Evolutionary conservation across 92 coral and sea anemone species (phyloP).

Genomic region (Phenganax stokvisi): DNA sequence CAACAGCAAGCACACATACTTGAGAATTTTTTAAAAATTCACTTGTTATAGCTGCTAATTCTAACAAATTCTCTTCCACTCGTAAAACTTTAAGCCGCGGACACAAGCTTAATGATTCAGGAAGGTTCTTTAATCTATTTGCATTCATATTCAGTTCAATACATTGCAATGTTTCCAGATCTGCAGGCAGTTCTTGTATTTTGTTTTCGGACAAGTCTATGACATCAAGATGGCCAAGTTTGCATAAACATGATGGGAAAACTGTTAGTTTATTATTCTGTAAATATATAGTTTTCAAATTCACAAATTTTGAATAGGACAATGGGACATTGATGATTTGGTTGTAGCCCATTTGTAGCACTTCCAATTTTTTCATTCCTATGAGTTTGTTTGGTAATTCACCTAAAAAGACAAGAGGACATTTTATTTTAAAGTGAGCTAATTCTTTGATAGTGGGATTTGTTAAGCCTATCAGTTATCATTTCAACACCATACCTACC

Average conservation of each 20-base stretch:
- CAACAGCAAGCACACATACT: constrained; percentile 68
- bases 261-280: constrained; percentile 67
- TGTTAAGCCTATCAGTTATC: neutral
- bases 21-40: constrained; percentile 71
- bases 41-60: constrained; percentile 59
- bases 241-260: constrained; percentile 71
- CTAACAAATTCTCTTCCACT: constrained; percentile 75
- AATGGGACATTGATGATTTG: constrained; percentile 57
- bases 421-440: neutral
- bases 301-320: constrained; percentile 57
- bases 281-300: constrained; percentile 65
- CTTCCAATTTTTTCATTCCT: constrained; percentile 71
- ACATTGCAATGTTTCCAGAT: constrained; percentile 69
- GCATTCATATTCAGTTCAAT: constrained; percentile 78
- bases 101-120: constrained; percentile 58
- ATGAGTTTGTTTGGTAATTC: constrained; percentile 64
- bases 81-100: constrained; percentile 80
- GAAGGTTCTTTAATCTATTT: constrained; percentile 63
- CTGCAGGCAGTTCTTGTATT: constrained; percentile 63
- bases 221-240: constrained; percentile 66
- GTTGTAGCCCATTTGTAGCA: constrained; percentile 58
- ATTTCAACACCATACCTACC: constrained; percentile 49
- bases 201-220: constrained; percentile 78
- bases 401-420: constrained; percentile 35
- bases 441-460: neutral